phyloP scores from a whole-genome alignment of 2,113 vertebrate genomes.

The Solenodon paradoxus region DNA sequence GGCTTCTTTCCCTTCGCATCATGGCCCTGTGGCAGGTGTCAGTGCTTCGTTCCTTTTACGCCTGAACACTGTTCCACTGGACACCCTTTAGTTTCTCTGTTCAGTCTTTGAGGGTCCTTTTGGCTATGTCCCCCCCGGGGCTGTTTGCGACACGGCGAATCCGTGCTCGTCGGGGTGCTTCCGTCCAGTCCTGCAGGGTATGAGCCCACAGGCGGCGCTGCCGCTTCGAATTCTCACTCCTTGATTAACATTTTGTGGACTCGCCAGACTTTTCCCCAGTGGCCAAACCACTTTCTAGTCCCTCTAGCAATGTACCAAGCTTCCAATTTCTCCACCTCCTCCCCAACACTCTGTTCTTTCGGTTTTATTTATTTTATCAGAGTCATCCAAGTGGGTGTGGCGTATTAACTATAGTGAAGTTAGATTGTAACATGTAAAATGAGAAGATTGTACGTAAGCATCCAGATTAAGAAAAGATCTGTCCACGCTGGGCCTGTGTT shows the following conservation, averaged over 20 bases:
- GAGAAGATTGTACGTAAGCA: background rate
- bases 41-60: background rate
- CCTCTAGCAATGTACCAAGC: background rate
- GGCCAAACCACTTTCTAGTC: background rate
- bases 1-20: background rate
- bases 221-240: background rate
- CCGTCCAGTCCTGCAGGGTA: background rate
- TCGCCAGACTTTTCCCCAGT: background rate
- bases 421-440: background rate
- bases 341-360: background rate
- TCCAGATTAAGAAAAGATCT: background rate
- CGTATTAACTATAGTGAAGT: background rate
- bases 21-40: background rate
- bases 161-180: background rate
- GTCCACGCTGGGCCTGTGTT: background rate
- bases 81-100: background rate
- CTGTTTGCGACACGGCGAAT: background rate
- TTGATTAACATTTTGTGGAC: background rate
- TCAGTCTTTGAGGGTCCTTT: background rate
- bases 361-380: background rate
- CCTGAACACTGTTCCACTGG: background rate
- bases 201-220: background rate
- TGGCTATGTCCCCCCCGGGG: background rate
- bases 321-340: background rate
- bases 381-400: background rate